Conservation (phyloP, 2,797 vertebrate species). For the Diplodus puntazzo region DNA sequence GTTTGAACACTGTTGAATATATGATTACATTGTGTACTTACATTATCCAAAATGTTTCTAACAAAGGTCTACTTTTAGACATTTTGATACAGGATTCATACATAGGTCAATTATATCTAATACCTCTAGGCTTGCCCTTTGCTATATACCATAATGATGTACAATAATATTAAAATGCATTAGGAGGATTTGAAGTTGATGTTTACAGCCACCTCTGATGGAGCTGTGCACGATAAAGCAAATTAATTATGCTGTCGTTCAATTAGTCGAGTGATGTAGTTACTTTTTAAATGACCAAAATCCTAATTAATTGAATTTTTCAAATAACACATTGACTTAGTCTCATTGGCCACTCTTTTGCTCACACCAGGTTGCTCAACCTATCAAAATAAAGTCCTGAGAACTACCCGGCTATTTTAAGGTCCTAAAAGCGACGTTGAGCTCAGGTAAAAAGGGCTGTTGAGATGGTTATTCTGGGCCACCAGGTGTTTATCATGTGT, state of each 20-base stretch:
- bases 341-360: conserved; percentile 39
- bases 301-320: background rate
- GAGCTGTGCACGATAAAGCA: background rate
- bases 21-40: too few relatives aligned
- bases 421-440: conserved; percentile 58
- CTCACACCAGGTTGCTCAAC: conserved; percentile 67
- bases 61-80: too few relatives aligned
- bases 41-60: too few relatives aligned
- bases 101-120: too few relatives aligned
- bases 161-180: background rate
- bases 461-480: conserved; percentile 61
- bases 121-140: background rate
- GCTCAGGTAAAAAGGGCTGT: conserved; percentile 62
- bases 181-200: background rate
- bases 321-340: background rate
- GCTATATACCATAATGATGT: too few relatives aligned
- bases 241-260: background rate
- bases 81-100: too few relatives aligned
- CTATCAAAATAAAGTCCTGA: conserved; percentile 60
- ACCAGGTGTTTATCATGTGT: conserved; percentile 76
- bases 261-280: background rate
- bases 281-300: too few relatives aligned
- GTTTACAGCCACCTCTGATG: background rate
- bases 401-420: conserved; percentile 47
- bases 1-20: too few relatives aligned